These are phyloP conservation scores for Natrix natrix DNA, from an alignment of 2,797 vertebrate species.

Conservation along the genomic window DNA sequence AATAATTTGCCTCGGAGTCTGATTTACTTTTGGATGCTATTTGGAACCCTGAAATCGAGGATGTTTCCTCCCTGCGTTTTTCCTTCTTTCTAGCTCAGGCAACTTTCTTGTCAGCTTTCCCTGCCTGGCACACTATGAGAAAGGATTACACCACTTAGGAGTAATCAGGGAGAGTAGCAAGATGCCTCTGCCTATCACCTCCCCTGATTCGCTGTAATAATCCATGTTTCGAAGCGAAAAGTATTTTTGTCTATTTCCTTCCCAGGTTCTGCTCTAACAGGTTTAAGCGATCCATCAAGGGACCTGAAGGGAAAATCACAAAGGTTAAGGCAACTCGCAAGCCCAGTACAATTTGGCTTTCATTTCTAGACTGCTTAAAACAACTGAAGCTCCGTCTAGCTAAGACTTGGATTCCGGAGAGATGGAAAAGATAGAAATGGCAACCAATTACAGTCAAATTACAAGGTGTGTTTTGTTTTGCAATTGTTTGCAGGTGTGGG, in stretches of 20 bases:
- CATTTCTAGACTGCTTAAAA: slow-evolving; percentile 34
- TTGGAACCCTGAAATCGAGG: no score
- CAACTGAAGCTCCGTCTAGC: slow-evolving; percentile 28
- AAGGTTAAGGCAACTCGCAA: not conserved
- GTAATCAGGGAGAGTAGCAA: not conserved
- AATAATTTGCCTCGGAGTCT: no score
- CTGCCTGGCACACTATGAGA: not conserved
- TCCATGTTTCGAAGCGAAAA: not conserved
- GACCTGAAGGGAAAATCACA: slow-evolving; percentile 43
- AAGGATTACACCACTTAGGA: not conserved
- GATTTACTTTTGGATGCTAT: no score
- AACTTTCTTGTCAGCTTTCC: not conserved
- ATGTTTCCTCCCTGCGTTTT: not conserved
- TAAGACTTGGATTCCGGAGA: slow-evolving; percentile 9
- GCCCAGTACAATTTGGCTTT: slow-evolving; percentile 39
- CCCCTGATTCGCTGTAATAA: not conserved
- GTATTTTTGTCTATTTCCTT: not conserved
- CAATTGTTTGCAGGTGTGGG: not conserved
- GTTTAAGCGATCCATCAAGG: slow-evolving; percentile 27
- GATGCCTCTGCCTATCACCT: not conserved
- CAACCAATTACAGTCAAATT: not conserved
- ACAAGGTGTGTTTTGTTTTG: not conserved
- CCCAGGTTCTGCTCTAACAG: not conserved
- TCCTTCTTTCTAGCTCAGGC: not conserved
- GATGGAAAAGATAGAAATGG: slow-evolving; percentile 34